These are phyloP conservation scores for Notarius lentiginosus DNA, from an alignment of 2,113 vertebrate genomes.

Conservation along the genomic window DNA sequence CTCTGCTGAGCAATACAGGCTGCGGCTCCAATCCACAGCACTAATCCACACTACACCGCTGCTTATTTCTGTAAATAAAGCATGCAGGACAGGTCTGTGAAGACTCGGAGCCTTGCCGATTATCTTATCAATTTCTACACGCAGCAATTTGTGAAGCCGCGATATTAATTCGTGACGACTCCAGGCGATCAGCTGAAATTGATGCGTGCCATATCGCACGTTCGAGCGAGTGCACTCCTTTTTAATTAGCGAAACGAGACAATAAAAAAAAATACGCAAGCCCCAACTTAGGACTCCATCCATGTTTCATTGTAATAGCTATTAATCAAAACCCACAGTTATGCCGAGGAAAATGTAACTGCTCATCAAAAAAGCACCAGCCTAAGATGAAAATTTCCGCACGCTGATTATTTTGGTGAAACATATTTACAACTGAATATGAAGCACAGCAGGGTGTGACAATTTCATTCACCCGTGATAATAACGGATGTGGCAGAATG, in stretches of 20 bases:
- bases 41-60: not conserved
- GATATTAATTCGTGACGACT: conserved; percentile 13
- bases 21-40: not conserved
- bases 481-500: conserved; percentile 35
- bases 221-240: not conserved
- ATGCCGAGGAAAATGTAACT: conserved; percentile 10
- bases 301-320: conserved; percentile 23
- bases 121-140: conserved; percentile 9
- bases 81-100: not conserved
- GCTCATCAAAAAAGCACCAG: conserved; percentile 30
- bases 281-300: conserved; percentile 22
- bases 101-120: not conserved
- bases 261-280: conserved; percentile 18
- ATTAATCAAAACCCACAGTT: conserved; percentile 37
- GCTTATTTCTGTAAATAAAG: conserved; percentile 6
- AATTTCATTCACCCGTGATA: conserved; percentile 49
- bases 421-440: conserved; percentile 46
- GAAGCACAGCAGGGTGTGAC: conserved; percentile 45
- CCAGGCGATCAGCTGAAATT: conserved; percentile 15
- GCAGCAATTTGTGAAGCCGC: conserved; percentile 8
- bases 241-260: conserved; percentile 20
- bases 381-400: conserved; percentile 33
- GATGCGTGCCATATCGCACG: not conserved
- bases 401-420: conserved; percentile 42
- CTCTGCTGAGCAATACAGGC: not conserved